Percentiles rank a stretch among this genome's conserved stretches.
phyloP scores from a whole-genome alignment of 2,797 vertebrate genomes.

The Peromyscus aztecus region DNA sequence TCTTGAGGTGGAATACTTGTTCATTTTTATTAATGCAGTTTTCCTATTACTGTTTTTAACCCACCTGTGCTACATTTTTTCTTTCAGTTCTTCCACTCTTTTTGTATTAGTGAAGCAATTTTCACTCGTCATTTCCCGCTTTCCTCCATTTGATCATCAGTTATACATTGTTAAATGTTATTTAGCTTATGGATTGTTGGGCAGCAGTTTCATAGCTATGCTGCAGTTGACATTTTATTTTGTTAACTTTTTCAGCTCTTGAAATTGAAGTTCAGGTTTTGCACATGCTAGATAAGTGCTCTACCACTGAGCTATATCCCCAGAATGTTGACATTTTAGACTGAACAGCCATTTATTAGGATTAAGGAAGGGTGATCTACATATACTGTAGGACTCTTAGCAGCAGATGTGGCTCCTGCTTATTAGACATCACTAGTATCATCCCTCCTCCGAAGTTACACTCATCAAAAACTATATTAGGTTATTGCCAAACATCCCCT shows the following conservation, averaged over 20 bases:
- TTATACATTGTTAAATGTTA: slow-evolving; percentile 3
- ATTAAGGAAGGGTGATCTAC: not conserved
- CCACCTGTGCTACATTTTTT: not conserved
- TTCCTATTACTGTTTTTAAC: slow-evolving; percentile 24
- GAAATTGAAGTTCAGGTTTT: not conserved
- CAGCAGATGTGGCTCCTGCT: not conserved
- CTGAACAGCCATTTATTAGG: not conserved
- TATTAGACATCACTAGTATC: not conserved
- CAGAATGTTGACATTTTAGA: not conserved
- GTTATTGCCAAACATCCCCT: not conserved
- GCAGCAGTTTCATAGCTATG: not conserved
- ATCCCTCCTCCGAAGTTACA: not conserved
- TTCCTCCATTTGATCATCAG: not conserved
- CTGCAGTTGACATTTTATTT: not conserved
- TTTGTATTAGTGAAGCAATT: not conserved
- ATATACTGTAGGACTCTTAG: not conserved
- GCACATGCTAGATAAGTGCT: not conserved
- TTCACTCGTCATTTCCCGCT: not conserved
- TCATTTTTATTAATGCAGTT: slow-evolving; percentile 38
- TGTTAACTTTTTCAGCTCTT: not conserved
- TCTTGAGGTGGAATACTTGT: slow-evolving; percentile 30
- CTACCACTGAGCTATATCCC: not conserved
- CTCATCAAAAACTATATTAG: not conserved
- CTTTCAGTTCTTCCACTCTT: slow-evolving; percentile 18
- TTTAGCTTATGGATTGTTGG: slow-evolving; percentile 6